phyloP scores from a whole-genome alignment of 2,888 invertebrate genomes.

The Spodoptera picta region DNA sequence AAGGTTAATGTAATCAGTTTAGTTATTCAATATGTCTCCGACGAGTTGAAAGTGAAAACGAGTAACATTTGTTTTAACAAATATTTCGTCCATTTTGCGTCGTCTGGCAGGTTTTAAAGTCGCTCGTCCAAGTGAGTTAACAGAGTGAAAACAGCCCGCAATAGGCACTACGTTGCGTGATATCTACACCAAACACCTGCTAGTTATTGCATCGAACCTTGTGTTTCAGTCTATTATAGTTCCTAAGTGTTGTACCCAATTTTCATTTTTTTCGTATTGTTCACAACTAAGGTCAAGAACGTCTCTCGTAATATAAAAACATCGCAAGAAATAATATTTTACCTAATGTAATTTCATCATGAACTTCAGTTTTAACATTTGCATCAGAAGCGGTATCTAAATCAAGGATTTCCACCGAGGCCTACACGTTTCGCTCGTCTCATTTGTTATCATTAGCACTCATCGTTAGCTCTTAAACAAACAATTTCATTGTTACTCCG shows the following conservation, averaged over 20 bases:
- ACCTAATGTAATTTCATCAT: constrained; percentile 54
- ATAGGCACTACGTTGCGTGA: constrained; percentile 75
- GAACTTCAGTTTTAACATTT: constrained; percentile 61
- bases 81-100: constrained; percentile 79
- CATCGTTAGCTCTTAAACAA: constrained; percentile 75
- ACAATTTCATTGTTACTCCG: constrained; percentile 77
- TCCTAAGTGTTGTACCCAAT: constrained; percentile 67
- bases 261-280: constrained; percentile 67
- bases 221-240: constrained; percentile 70
- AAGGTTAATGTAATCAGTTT: constrained; percentile 40
- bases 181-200: constrained; percentile 77
- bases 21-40: constrained; percentile 64
- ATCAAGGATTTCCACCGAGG: constrained; percentile 67
- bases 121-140: constrained; percentile 70
- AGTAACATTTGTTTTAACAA: constrained; percentile 77
- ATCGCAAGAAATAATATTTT: constrained; percentile 58
- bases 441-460: constrained; percentile 80
- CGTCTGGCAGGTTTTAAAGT: constrained; percentile 76
- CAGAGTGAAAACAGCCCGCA: constrained; percentile 79
- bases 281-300: constrained; percentile 78
- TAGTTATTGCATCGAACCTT: constrained; percentile 72
- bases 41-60: constrained; percentile 77
- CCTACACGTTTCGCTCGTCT: constrained; percentile 61
- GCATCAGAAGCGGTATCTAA: constrained; percentile 55
- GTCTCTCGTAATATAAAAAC: constrained; percentile 57